phyloP scores from a whole-genome alignment of 1,140 invertebrate species.

The Drosophila sucinea region DNA sequence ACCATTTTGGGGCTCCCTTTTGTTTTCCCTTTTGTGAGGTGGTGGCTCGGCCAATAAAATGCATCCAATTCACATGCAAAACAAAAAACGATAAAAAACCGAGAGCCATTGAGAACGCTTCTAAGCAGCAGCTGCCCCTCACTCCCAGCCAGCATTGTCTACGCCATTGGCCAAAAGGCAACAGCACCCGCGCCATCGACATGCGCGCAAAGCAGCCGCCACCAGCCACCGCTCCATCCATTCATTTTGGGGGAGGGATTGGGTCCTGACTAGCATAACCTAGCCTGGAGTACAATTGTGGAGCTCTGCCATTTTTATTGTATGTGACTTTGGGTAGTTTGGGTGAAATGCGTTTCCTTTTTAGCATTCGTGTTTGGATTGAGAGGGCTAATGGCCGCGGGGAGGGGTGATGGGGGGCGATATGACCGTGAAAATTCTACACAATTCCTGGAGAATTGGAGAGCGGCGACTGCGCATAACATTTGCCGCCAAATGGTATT shows the following conservation, averaged over 20 bases:
- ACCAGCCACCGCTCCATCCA: neutral
- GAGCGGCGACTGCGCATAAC: constrained; percentile 65
- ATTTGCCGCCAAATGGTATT: constrained; percentile 55
- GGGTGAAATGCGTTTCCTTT: constrained; percentile 39
- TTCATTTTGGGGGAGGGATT: constrained; percentile 8
- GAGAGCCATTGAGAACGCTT: constrained; percentile 77
- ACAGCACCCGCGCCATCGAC: constrained; percentile 51
- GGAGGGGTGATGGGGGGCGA: neutral
- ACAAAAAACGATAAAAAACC: constrained; percentile 76
- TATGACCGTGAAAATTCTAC: constrained; percentile 52
- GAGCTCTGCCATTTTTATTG: constrained; percentile 76
- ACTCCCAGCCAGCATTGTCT: constrained; percentile 62
- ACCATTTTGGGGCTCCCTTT: constrained; percentile 27
- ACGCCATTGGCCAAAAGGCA: constrained; percentile 74
- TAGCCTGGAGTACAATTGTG: constrained; percentile 12
- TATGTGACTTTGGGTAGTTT: neutral
- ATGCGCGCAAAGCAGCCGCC: constrained; percentile 60
- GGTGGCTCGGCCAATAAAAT: constrained; percentile 77
- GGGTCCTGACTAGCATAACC: neutral
- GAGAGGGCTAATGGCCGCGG: neutral
- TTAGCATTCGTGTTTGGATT: constrained; percentile 46
- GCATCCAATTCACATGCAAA: constrained; percentile 74
- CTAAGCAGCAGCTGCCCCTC: constrained; percentile 61
- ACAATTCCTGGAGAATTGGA: constrained; percentile 40
- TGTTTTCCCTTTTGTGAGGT: constrained; percentile 52